Evolutionary conservation across 2,113 vertebrate genomes (phyloP).

Genomic region (Pungitius pungitius): DNA sequence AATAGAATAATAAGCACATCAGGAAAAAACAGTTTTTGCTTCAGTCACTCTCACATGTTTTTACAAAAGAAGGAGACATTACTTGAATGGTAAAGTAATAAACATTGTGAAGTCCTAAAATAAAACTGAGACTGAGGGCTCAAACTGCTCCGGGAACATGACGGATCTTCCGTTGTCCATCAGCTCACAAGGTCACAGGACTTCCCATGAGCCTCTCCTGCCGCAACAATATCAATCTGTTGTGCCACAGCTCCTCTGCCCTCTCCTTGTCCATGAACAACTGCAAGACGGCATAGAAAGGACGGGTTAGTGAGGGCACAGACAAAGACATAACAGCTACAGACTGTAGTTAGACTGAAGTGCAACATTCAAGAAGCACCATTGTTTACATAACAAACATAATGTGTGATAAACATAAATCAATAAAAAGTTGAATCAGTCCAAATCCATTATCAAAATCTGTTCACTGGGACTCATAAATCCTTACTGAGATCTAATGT

Average conservation of each 20-base stretch:
- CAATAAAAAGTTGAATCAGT: background rate
- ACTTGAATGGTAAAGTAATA: background rate
- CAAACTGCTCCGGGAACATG: background rate
- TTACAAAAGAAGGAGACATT: background rate
- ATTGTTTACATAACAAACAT: background rate
- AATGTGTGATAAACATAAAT: background rate
- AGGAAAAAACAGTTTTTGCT: conserved; percentile 2
- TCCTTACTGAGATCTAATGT: too few species aligned
- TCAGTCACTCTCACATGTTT: background rate
- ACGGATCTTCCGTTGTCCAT: conserved; percentile 35
- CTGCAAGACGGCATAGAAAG: conserved; percentile 72
- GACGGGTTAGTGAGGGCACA: conserved; percentile 7
- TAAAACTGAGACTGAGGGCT: background rate
- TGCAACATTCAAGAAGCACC: background rate
- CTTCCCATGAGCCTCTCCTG: conserved; percentile 96
- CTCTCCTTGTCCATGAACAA: conserved; percentile 92
- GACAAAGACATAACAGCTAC: background rate
- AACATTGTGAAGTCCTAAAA: conserved; percentile 9
- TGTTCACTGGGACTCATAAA: too few species aligned
- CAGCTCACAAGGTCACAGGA: conserved; percentile 89
- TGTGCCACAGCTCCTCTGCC: conserved; percentile 93
- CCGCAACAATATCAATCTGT: conserved; percentile 88
- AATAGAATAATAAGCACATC: conserved; percentile 27
- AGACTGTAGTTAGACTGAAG: background rate
- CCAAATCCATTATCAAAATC: background rate